phyloP scores from a whole-genome alignment of 2,888 invertebrate genomes.

The Heliconius erato region DNA sequence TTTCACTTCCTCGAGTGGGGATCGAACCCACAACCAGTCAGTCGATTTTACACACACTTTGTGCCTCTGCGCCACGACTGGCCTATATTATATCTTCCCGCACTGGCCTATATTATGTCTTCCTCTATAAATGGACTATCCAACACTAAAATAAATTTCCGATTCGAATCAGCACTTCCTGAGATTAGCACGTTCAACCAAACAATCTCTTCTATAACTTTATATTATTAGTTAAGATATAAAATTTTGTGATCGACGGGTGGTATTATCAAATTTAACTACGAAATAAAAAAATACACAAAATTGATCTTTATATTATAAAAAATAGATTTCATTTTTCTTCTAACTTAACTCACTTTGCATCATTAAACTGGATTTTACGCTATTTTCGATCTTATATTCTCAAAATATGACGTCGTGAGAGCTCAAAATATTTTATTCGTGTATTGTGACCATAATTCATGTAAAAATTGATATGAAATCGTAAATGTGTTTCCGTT shows the following conservation, averaged over 20 bases:
- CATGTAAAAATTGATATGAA: slow-evolving; percentile 52
- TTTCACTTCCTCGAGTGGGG: no score
- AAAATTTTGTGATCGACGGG: slow-evolving; percentile 54
- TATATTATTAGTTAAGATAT: slow-evolving; percentile 45
- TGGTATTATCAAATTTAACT: slow-evolving; percentile 51
- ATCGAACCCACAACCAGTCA: no score
- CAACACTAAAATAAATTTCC: no score
- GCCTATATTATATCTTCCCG: no score
- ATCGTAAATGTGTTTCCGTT: slow-evolving; percentile 51
- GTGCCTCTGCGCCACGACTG: no score
- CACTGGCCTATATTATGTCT: no score
- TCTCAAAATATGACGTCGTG: neutral
- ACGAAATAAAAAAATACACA: neutral
- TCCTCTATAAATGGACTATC: no score
- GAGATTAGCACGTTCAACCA: neutral
- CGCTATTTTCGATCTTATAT: neutral
- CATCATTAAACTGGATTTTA: neutral
- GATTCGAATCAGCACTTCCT: neutral
- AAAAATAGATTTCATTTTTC: neutral
- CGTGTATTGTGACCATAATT: slow-evolving; percentile 45
- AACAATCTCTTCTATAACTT: neutral
- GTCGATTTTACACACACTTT: no score
- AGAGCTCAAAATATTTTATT: slow-evolving; percentile 23
- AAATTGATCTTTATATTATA: neutral
- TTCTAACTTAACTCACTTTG: neutral